Evolutionary conservation across 2,888 invertebrate genomes (phyloP), one percentile per base, ranked within the genome.

Genomic region (Sepiola atlantica): DNA sequence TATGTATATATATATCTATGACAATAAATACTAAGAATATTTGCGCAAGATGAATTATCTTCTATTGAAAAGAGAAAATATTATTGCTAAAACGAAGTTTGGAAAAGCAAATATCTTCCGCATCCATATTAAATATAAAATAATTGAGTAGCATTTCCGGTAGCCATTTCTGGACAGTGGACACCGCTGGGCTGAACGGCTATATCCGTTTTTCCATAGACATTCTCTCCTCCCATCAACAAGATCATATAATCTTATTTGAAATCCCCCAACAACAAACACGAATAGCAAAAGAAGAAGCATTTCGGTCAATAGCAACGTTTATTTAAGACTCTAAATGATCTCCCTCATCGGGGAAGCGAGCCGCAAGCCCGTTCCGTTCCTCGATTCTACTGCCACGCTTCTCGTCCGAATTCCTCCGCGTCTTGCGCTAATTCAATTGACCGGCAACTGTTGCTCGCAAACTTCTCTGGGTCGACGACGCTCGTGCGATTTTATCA

Each of bases 381-480:
- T 77, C 14, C 77, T 0, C 14, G 16, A n/a, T 2, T 77, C 16
- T 32, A 16, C 77, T 4, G n/a, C 77, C n/a, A 77, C 77, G 16
- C 77, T 77, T 32, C 77, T 14, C 77, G 77, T 18, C 77, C 14
- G n/a, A 77, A 77, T 32, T 77, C 77, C 14, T n/a, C 32, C 18
- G n/a, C n/a, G n/a, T 77, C 16, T 77, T 77, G 3, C 45, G 77
- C 3, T 77, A 77, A 77, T 77, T 77, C 12, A 32, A 77, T 77
- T 77, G n/a, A 32, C 16, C n/a, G 2, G 21, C n/a, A 77, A 77
- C 77, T 77, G 77, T 77, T 77, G 77, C 77, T 77, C 77, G n/a
- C n/a, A 77, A 77, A 77, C n/a, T 77, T n/a, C 77, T 77, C n/a
- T 77, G n/a, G 77, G 77, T 77, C 77, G 77, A 77, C 32, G 77